Percentiles rank a stretch among this genome's conserved stretches.
Evolutionary conservation across 2,797 vertebrate species (phyloP).

Genomic region (Acipenser ruthenus): DNA sequence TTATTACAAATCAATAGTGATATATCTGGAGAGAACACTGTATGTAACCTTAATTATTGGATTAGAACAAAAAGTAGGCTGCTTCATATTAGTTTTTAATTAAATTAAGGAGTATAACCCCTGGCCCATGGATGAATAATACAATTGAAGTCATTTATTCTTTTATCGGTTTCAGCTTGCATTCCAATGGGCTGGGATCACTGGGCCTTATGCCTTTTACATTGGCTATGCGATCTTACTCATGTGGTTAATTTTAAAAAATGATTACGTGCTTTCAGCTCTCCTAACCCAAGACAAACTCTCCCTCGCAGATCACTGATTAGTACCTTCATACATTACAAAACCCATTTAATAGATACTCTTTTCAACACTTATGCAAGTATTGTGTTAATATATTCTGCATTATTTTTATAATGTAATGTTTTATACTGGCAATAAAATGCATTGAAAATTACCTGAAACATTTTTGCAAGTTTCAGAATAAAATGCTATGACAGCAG

Average conservation of each 20-base stretch:
- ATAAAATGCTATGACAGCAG: too few species aligned
- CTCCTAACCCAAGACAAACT: constrained; percentile 26
- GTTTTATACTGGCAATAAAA: too few species aligned
- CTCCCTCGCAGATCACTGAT: constrained; percentile 48
- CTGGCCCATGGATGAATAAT: constrained; percentile 38
- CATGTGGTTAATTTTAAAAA: constrained; percentile 60
- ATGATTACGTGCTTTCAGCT: constrained; percentile 38
- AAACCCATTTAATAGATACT: constrained; percentile 33
- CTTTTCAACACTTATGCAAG: constrained; percentile 26
- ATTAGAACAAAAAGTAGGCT: constrained; percentile 45
- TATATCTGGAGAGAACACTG: not conserved
- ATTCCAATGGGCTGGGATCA: constrained; percentile 46
- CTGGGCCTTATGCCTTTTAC: constrained; percentile 29
- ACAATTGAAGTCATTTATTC: constrained; percentile 55
- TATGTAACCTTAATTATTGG: not conserved
- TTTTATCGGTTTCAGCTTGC: constrained; percentile 45
- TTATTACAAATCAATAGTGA: constrained; percentile 26
- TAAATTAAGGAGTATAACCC: constrained; percentile 50
- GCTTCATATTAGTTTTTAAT: constrained; percentile 69
- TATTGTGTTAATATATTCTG: not conserved
- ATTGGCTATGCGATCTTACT: constrained; percentile 41
- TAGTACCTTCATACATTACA: constrained; percentile 45
- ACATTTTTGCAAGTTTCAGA: too few species aligned
- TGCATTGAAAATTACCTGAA: too few species aligned
- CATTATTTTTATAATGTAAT: not conserved